phyloP scores from a whole-genome alignment of 2,888 invertebrate genomes.

The Synanthedon myopaeformis region DNA sequence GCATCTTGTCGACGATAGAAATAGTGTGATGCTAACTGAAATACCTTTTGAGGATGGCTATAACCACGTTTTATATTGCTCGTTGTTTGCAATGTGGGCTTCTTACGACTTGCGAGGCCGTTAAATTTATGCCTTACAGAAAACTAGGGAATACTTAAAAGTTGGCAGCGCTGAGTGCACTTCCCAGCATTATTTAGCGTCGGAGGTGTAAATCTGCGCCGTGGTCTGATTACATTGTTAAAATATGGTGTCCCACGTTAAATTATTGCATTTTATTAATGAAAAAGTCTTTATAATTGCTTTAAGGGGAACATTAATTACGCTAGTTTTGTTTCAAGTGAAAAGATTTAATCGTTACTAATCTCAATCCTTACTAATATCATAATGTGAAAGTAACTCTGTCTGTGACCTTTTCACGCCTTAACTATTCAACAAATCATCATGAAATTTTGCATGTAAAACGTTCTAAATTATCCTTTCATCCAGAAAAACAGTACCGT shows the following conservation, averaged over 20 bases:
- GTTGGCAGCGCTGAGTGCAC: conserved; percentile 16
- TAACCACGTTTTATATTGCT: conserved; percentile 26
- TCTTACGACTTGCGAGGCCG: conserved; percentile 21
- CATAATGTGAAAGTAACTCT: no score
- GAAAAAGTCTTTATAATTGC: no score
- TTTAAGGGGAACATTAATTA: no score
- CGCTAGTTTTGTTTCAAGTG: no score
- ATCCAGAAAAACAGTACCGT: no score
- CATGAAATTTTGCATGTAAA: no score
- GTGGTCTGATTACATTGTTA: background rate
- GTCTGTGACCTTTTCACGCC: no score
- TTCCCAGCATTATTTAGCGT: conserved; percentile 8
- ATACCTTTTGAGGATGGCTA: conserved; percentile 16
- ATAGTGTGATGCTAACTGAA: conserved; percentile 20
- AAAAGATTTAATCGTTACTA: no score
- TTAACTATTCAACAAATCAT: no score
- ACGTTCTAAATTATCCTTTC: no score
- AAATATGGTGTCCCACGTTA: background rate
- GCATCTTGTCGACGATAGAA: conserved; percentile 18
- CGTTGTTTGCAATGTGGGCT: conserved; percentile 23
- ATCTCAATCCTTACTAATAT: no score
- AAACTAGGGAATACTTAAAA: conserved; percentile 18
- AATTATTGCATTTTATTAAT: background rate
- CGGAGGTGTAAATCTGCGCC: background rate
- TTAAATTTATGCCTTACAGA: conserved; percentile 30